Conservation (phyloP, 1,140 invertebrate genomes). For the Anastrepha ludens region DNA sequence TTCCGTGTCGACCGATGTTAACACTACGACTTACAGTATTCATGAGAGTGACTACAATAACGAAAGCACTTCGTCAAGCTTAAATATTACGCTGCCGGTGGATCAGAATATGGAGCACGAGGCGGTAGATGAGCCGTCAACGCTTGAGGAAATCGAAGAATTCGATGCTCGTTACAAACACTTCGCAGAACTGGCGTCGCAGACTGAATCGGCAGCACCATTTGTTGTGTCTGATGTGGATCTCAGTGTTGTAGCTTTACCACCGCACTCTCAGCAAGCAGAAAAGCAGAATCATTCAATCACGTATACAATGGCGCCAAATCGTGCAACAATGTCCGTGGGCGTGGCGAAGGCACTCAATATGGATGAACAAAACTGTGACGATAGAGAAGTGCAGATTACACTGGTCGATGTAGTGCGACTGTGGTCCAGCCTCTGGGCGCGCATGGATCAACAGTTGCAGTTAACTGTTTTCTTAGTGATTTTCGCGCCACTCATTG, state of each 20-base stretch:
- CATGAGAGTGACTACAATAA: not conserved
- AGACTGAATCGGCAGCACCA: conserved; percentile 64
- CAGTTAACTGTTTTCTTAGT: not conserved
- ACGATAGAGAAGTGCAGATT: conserved; percentile 18
- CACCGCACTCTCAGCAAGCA: not conserved
- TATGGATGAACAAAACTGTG: not conserved
- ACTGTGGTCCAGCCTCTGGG: conserved; percentile 26
- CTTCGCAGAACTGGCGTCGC: conserved; percentile 61
- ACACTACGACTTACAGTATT: not conserved
- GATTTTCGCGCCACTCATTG: conserved; percentile 7
- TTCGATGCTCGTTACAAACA: conserved; percentile 47
- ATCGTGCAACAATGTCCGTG: not conserved
- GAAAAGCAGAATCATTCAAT: not conserved
- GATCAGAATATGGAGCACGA: not conserved
- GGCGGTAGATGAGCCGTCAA: not conserved
- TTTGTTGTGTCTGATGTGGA: conserved; percentile 57
- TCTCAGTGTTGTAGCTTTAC: conserved; percentile 16
- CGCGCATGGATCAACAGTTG: conserved; percentile 9
- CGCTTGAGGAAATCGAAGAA: not conserved
- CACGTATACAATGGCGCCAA: not conserved
- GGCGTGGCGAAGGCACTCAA: not conserved
- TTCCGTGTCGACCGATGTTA: not conserved
- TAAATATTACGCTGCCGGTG: conserved; percentile 14
- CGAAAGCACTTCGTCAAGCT: not conserved
- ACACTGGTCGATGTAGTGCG: conserved; percentile 14